A percentile compares a stretch with the other conserved stretches of the same genome.
These are phyloP conservation scores for Acrocyrtus sp. DNA, from an alignment of 2,888 invertebrate genomes.

Conservation along the genomic window DNA sequence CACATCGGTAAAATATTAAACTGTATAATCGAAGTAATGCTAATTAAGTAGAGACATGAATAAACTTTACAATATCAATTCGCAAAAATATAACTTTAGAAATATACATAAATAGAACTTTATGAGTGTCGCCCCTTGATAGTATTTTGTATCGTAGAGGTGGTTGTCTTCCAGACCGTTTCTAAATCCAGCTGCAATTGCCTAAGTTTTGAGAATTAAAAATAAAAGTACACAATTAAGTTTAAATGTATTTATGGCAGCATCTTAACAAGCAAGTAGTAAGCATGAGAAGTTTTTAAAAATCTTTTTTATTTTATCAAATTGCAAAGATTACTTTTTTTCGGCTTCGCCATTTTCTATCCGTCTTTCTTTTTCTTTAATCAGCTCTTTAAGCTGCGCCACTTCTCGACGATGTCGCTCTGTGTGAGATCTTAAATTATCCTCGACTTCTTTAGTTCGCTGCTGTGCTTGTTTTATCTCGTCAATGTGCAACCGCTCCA, in stretches of 20 bases:
- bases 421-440: conserved; percentile 27
- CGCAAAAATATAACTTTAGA: no score
- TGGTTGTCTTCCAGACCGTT: conserved; percentile 61
- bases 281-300: conserved; percentile 4
- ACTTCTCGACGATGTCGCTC: conserved; percentile 51
- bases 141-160: conserved; percentile 30
- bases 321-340: no score
- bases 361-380: conserved; percentile 53
- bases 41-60: no score
- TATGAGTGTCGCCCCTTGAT: background rate
- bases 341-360: conserved; percentile 53
- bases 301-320: background rate
- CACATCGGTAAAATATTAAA: no score
- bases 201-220: no score
- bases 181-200: conserved; percentile 59
- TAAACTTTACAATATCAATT: no score
- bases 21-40: no score
- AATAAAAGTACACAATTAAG: no score
- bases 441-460: conserved; percentile 53
- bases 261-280: no score
- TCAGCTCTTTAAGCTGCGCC: conserved; percentile 49
- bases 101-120: no score
- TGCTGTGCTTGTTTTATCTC: conserved; percentile 46
- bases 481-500: conserved; percentile 53
- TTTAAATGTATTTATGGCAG: no score